phyloP scores from a whole-genome alignment of 2,888 invertebrate species.

The Drosophila anomelani region DNA sequence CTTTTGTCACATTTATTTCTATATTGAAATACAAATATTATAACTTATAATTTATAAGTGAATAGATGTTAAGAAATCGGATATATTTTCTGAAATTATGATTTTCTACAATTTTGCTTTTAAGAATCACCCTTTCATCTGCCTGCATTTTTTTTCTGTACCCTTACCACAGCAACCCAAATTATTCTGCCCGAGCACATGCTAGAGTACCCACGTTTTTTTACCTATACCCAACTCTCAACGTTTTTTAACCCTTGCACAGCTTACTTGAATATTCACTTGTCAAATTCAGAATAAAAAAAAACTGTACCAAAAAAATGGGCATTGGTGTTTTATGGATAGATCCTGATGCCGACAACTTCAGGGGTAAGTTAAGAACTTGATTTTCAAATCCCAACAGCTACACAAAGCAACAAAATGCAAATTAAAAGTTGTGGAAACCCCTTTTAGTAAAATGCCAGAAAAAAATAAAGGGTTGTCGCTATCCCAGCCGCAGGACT shows the following conservation, averaged over 20 bases:
- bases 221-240: constrained; percentile 32
- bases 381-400: constrained; percentile 75
- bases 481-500: constrained; percentile 67
- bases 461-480: constrained; percentile 79
- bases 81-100: neutral
- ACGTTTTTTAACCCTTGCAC: constrained; percentile 80
- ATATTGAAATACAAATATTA: neutral
- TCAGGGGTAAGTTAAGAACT: constrained; percentile 75
- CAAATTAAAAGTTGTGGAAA: constrained; percentile 83
- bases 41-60: neutral
- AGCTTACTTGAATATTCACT: constrained; percentile 84
- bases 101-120: neutral
- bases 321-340: constrained; percentile 62
- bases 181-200: constrained; percentile 83
- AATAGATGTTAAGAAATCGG: neutral
- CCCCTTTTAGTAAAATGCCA: constrained; percentile 63
- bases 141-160: constrained; percentile 44
- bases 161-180: constrained; percentile 65
- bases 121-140: constrained; percentile 60
- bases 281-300: constrained; percentile 79
- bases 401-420: constrained; percentile 72
- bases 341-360: constrained; percentile 33
- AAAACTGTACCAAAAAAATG: constrained; percentile 61
- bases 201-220: constrained; percentile 84
- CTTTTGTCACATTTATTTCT: neutral